These are phyloP conservation scores for Chlorodrepanis virens DNA, from an alignment of 2,113 vertebrate genomes.

Conservation along the genomic window DNA sequence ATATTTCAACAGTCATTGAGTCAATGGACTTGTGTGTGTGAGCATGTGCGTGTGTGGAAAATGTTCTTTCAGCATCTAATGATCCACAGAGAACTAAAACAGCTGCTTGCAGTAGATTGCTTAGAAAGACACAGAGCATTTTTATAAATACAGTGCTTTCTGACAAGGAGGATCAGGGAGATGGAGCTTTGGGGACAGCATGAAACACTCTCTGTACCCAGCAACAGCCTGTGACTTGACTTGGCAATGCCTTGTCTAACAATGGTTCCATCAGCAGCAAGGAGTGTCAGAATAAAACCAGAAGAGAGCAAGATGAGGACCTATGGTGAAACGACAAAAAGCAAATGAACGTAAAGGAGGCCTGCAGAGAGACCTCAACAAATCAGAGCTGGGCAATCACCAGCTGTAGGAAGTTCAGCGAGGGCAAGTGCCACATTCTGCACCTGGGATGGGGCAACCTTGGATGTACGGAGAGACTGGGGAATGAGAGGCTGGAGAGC, in stretches of 20 bases:
- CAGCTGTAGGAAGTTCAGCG: background rate
- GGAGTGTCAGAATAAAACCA: background rate
- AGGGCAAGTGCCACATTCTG: background rate
- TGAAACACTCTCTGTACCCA: background rate
- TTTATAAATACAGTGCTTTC: background rate
- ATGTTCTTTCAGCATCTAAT: background rate
- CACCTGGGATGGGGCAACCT: background rate
- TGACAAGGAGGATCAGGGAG: background rate
- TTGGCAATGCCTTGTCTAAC: background rate
- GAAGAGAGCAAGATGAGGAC: fast-evolving
- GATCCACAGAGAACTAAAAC: background rate
- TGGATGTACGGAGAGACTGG: fast-evolving
- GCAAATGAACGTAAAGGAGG: background rate
- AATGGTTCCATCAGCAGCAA: fast-evolving
- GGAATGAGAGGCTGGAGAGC: background rate
- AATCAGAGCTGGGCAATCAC: background rate
- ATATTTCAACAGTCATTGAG: background rate
- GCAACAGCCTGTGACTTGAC: background rate
- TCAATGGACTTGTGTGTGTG: background rate
- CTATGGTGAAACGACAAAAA: background rate
- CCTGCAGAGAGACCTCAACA: background rate
- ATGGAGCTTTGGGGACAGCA: background rate
- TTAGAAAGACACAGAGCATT: background rate
- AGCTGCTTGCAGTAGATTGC: background rate
- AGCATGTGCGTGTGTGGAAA: background rate